Evolutionary conservation across 1,140 invertebrate genomes (phyloP).

Genomic region (Epicauta chinensis): DNA sequence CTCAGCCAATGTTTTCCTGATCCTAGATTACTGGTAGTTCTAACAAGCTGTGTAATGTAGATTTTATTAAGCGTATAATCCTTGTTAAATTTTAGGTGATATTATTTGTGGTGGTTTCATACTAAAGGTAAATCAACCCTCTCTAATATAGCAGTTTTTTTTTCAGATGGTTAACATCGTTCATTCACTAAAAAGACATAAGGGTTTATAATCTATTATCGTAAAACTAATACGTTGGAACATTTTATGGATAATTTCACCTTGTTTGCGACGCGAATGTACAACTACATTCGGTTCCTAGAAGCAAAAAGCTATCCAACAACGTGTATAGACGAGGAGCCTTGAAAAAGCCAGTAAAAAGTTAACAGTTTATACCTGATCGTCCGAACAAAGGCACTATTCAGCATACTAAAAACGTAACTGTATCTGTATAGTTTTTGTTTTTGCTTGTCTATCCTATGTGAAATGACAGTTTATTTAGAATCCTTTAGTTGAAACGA

Average conservation of each 20-base stretch:
- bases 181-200: not conserved
- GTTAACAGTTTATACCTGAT: no score
- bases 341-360: no score
- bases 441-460: no score
- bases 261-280: constrained; percentile 11
- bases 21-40: constrained; percentile 25
- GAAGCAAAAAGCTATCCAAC: no score
- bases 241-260: constrained; percentile 12
- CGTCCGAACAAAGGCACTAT: no score
- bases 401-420: no score
- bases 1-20: constrained; percentile 24
- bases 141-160: no score
- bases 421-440: no score
- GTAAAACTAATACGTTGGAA: constrained; percentile 15
- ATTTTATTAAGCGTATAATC: constrained; percentile 30
- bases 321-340: no score
- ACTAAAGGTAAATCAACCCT: not conserved
- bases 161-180: no score
- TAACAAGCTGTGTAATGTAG: constrained; percentile 31
- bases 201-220: constrained; percentile 17
- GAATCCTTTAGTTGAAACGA: no score
- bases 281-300: not conserved
- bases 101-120: not conserved
- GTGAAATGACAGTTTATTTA: no score
- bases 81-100: constrained; percentile 25